Conservation (phyloP, 64 coral and sea anemone genomes). For the Cladopsammia gracilis region DNA sequence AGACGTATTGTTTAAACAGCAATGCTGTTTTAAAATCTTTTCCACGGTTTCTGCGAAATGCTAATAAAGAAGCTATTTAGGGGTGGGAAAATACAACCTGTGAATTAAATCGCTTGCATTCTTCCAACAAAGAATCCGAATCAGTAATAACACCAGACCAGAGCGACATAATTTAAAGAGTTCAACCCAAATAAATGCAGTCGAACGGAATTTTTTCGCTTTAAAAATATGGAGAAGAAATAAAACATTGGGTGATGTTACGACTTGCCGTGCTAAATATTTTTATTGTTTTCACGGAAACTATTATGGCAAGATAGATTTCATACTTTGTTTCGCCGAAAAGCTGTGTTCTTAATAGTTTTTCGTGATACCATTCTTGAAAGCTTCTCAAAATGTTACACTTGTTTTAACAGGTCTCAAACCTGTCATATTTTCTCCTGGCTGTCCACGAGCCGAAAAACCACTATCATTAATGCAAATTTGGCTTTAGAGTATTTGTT, state of each 20-base stretch:
- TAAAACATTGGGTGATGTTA: too few species aligned
- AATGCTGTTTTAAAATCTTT: background rate
- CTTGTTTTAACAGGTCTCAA: constrained; percentile 5
- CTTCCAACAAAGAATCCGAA: too few species aligned
- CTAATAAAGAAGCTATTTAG: background rate
- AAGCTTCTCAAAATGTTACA: background rate
- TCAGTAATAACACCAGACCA: too few species aligned
- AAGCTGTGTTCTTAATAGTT: background rate
- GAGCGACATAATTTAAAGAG: too few species aligned
- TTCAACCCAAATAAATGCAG: too few species aligned
- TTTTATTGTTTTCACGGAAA: background rate
- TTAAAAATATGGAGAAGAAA: too few species aligned
- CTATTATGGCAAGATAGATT: background rate
- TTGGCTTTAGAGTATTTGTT: constrained; percentile 55
- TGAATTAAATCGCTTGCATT: background rate
- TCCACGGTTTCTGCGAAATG: background rate
- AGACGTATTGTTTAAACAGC: background rate
- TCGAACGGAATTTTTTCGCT: too few species aligned
- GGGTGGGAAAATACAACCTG: too few species aligned
- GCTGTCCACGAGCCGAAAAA: background rate
- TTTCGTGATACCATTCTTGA: background rate
- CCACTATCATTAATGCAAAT: constrained; percentile 51
- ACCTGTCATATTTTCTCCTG: constrained; percentile 12
- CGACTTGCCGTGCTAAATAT: background rate
- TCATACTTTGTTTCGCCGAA: background rate